Evolutionary conservation across 2,113 vertebrate genomes (phyloP), one percentile per base, ranked within the genome.

Genomic region (Indicator maculatus): DNA sequence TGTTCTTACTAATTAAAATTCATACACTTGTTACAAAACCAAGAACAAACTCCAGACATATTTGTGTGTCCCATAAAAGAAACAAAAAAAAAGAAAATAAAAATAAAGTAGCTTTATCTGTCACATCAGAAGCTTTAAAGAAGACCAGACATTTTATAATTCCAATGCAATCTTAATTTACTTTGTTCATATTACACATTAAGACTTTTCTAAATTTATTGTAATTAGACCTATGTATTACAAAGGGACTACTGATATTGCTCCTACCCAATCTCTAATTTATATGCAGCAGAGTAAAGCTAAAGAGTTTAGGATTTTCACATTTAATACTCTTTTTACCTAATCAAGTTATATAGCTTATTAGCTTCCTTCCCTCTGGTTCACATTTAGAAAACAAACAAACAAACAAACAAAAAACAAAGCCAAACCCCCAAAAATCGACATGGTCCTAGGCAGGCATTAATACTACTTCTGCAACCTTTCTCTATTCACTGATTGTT

Each of bases 261-360:
- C 61, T 94, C 73, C 45, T 90, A 83, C 84, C 45, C 97, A 97
- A 96, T 96, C 80, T 97, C 66, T 95, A 89, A 97, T 96, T 97
- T 95, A 93, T 95, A 97, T 96, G 95, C 83, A 96, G 90, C 95
- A 89, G 38, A 94, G 80, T 56, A 94, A 91, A 94, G 72, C 66
- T 94, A 88, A 96, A 95, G 83, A 94, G 80, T 96, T 96, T 89
- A 96, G 69, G 88, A 97, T 97, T 97, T 97, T 93, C 67, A 86
- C 61, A 93, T 96, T 90, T 94, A 97, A 96, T 96, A 61, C 53
- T 93, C 58, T 94, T 95, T 93, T 96, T 95, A 80, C 89, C 36
- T 97, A 97, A 96, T 92, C 91, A 95, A 97, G 79, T 95, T 95
- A 96, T 64, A 80, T 21, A 80, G 91, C 41, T 96, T 95, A 94